Base-by-base conservation (phyloP, 2,797 vertebrate genomes). In the Rhabdomys pumilio region DNA sequence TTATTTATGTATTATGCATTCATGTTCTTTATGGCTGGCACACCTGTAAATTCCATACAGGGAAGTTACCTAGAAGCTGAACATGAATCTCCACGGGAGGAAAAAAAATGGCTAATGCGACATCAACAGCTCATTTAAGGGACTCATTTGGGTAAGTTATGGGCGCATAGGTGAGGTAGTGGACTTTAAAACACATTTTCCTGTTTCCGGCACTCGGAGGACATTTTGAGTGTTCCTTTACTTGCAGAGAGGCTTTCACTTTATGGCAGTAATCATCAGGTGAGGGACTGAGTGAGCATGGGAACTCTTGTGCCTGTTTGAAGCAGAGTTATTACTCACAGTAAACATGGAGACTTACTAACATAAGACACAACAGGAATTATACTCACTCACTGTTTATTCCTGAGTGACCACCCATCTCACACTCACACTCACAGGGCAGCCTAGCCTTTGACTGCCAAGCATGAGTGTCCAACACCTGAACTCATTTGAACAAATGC, bases 1-100 rank as follows among this genome's bases (percentile, higher is more conserved):
- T 91, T 96, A 47, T 69, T 94, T 88, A 63, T 88, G 44, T 89
- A 73, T 97, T 97, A 97, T 94, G 69, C 80, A 98, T 97, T 94
- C 95, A 38, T 92, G 83, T 94, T 96, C 77, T 96, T 97, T 92
- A 85, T 63, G 77, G 90, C 86, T 95, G 92, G 85, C 85, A 95
- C 57, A 80, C 24, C 80, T 95, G 24, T 89, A 96, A 83, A 96
- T 98, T 93, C 92, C 92, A 97, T 76, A 96, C 57, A 76, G 57
- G 47, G 75, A 97, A 89, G 87, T 97, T 96, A 96, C 73, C 2
- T 88, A 91, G 91, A n/a, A 63, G 41, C 59, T 85, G 90, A 79
- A 91, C 75, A 61, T 17, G 84, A 95, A 89, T 95, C 92, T 93
- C 86, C 89, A 61, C 93, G 83, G 73, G 44, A 82, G 53, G 57